These are phyloP conservation scores for Thymallus thymallus DNA, from an alignment of 2,113 vertebrate genomes.

Conservation along the genomic window DNA sequence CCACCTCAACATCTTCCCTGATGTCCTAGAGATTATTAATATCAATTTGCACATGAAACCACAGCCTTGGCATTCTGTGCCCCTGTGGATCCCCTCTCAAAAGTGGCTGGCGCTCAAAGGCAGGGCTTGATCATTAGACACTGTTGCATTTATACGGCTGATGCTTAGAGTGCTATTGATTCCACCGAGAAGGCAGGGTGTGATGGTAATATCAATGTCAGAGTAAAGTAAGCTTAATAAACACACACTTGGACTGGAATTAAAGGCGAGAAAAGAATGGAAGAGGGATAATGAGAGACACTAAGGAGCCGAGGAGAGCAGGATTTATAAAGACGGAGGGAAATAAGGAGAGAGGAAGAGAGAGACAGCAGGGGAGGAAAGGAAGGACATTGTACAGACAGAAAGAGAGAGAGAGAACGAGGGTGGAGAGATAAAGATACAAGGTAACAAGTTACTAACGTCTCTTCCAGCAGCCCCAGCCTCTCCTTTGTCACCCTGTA, in stretches of 20 bases:
- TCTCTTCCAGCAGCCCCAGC: conserved; percentile 83
- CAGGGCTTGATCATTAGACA: conserved; percentile 61
- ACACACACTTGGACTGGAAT: conserved; percentile 27
- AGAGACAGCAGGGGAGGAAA: neutral
- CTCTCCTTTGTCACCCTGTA: conserved; percentile 93
- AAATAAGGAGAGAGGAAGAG: neutral
- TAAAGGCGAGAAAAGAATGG: conserved; percentile 6
- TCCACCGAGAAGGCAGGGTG: conserved; percentile 38
- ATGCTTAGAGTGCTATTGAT: conserved; percentile 54
- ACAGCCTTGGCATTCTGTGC: conserved; percentile 61
- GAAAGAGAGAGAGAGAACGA: neutral
- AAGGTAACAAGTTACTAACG: conserved; percentile 64
- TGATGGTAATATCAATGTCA: conserved; percentile 51
- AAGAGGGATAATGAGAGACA: conserved; percentile 24
- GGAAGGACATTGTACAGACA: conserved; percentile 1
- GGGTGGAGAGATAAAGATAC: conserved; percentile 13
- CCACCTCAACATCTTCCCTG: conserved; percentile 25
- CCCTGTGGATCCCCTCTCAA: conserved; percentile 47
- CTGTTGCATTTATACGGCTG: conserved; percentile 40
- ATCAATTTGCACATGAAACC: conserved; percentile 70
- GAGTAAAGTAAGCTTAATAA: conserved; percentile 37
- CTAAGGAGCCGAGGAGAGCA: conserved; percentile 15
- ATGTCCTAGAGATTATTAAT: conserved; percentile 66
- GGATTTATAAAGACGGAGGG: conserved; percentile 29
- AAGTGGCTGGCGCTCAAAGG: conserved; percentile 58